Percentiles rank a stretch among this genome's conserved stretches.
Evolutionary conservation across 2,113 vertebrate genomes (phyloP).

Genomic region (Chaetorhynchus papuensis): DNA sequence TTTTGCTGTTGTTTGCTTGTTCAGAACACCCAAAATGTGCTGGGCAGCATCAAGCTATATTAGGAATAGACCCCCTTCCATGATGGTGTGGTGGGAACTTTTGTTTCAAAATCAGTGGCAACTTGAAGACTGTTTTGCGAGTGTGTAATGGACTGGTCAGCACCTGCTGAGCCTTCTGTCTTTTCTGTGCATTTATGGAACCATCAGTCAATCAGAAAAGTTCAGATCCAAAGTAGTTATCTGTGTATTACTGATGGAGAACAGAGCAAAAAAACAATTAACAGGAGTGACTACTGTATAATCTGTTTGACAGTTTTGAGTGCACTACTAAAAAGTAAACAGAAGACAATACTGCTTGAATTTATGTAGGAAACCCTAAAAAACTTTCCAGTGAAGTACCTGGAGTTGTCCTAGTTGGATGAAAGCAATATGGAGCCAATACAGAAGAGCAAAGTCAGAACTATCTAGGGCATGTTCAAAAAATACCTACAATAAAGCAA

Average conservation of each 20-base stretch:
- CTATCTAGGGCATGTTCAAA: neutral
- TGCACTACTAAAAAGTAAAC: neutral
- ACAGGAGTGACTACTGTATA: neutral
- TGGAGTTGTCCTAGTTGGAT: neutral
- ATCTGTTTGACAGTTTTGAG: neutral
- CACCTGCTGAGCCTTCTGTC: neutral
- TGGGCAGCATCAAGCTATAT: neutral
- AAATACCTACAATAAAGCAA: neutral
- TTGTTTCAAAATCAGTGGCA: neutral
- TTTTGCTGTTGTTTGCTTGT: neutral
- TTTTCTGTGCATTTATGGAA: neutral
- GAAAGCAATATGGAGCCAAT: neutral
- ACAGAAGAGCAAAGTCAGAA: neutral
- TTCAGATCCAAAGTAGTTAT: neutral
- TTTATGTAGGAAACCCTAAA: neutral
- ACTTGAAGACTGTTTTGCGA: neutral
- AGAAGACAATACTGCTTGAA: neutral
- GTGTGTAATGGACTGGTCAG: neutral
- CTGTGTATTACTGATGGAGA: neutral
- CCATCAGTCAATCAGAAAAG: neutral
- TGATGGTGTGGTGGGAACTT: neutral
- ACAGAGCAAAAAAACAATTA: neutral
- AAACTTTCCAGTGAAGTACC: neutral
- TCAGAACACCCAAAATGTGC: neutral
- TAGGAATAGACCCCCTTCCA: neutral